Evolutionary conservation across 2,113 vertebrate genomes (phyloP).

Genomic region (Odobenus rosmarus): DNA sequence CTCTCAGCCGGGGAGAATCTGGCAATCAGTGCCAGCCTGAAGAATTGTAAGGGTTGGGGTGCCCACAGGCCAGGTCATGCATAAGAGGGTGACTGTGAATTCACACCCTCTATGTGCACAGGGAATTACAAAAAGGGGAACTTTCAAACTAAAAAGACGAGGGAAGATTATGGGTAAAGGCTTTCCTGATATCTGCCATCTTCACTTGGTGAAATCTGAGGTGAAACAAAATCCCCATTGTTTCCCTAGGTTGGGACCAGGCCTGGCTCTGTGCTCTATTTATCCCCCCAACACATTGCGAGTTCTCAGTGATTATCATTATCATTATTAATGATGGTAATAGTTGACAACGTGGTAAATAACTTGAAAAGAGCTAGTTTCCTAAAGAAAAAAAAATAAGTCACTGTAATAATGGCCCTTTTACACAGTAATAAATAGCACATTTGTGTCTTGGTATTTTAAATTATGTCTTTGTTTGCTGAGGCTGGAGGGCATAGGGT

Average conservation of each 20-base stretch:
- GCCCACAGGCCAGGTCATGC: constrained; percentile 34
- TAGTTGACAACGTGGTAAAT: constrained; percentile 77
- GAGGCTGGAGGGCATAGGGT: constrained; percentile 78
- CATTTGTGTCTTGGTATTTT: constrained; percentile 76
- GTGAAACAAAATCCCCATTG: constrained; percentile 57
- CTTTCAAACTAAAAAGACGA: constrained; percentile 30
- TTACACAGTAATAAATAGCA: constrained; percentile 76
- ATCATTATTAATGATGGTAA: constrained; percentile 78
- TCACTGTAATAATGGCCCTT: constrained; percentile 75
- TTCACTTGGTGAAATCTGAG: neutral
- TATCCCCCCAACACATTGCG: constrained; percentile 50
- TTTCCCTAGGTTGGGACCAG: neutral
- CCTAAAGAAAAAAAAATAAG: constrained; percentile 64
- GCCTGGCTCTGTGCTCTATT: constrained; percentile 59
- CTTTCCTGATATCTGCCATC: neutral
- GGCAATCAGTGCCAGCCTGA: constrained; percentile 55
- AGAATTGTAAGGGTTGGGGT: neutral
- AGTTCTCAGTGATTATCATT: constrained; percentile 74
- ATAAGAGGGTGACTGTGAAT: constrained; percentile 54
- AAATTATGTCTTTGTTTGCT: constrained; percentile 79
- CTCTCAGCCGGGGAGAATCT: constrained; percentile 60
- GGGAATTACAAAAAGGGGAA: neutral
- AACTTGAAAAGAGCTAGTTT: constrained; percentile 77
- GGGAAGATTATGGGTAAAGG: neutral
- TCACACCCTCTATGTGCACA: neutral